These are phyloP conservation scores for Artemia sp. DNA, from an alignment of 2,888 invertebrate genomes.

Conservation along the genomic window DNA sequence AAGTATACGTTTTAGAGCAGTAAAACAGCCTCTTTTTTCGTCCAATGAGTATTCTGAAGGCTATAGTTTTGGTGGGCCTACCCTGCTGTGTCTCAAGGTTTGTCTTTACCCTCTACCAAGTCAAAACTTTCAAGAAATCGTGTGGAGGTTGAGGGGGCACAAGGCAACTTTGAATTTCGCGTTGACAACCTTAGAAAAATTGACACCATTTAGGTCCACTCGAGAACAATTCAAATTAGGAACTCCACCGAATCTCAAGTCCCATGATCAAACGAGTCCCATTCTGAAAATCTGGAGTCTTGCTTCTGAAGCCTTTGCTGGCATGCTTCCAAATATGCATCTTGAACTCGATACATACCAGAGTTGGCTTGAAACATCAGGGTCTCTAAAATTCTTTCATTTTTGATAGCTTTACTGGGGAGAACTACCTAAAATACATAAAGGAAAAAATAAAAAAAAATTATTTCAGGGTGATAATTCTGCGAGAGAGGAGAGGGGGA, in stretches of 20 bases:
- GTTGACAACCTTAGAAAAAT: too few species aligned
- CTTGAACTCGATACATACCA: conserved; percentile 79
- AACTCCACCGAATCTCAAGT: conserved; percentile 8
- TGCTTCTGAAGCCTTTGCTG: conserved; percentile 70
- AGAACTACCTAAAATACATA: conserved; percentile 48
- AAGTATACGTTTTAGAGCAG: too few species aligned
- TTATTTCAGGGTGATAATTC: background rate
- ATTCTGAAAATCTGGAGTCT: conserved; percentile 66
- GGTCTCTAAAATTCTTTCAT: conserved; percentile 76
- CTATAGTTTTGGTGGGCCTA: too few species aligned
- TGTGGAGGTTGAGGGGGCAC: too few species aligned
- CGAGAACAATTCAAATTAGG: conserved; percentile 18
- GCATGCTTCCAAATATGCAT: conserved; percentile 68
- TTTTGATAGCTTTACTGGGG: conserved; percentile 78
- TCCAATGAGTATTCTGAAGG: too few species aligned
- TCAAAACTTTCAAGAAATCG: too few species aligned
- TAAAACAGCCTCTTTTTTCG: too few species aligned
- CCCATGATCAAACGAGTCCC: conserved; percentile 59
- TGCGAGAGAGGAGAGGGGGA: background rate
- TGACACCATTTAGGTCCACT: too few species aligned
- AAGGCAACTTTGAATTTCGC: too few species aligned
- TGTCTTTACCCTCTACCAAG: too few species aligned
- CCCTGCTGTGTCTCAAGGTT: too few species aligned
- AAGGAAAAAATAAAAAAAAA: conserved; percentile 20
- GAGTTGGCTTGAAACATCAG: conserved; percentile 82